Conservation (phyloP, 2,113 vertebrate species). For the Lanius collurio region DNA sequence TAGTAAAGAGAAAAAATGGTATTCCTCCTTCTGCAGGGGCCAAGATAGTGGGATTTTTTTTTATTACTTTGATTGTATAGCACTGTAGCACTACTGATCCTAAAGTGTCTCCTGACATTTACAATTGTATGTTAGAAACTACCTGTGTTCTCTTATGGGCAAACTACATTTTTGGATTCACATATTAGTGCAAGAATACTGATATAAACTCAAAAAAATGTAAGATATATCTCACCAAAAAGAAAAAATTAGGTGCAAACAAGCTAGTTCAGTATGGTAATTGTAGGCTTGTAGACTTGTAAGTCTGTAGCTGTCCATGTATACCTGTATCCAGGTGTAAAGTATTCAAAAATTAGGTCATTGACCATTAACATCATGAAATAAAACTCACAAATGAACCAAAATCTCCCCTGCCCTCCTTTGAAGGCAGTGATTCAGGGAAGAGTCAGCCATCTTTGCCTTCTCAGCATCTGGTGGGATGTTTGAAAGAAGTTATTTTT, state of each 20-base stretch:
- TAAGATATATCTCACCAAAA: background rate
- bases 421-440: background rate
- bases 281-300: background rate
- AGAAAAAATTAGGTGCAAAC: background rate
- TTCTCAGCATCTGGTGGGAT: background rate
- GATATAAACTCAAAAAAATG: background rate
- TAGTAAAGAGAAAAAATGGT: background rate
- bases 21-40: background rate
- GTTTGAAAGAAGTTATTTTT: conserved; percentile 33
- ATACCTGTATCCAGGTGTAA: background rate
- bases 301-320: background rate
- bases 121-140: background rate
- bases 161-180: background rate
- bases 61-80: background rate
- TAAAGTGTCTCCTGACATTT: background rate
- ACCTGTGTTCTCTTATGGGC: background rate
- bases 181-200: background rate
- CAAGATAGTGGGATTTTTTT: background rate
- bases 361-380: background rate
- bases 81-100: background rate
- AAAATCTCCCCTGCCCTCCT: background rate
- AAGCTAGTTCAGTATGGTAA: background rate
- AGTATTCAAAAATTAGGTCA: background rate
- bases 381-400: background rate
- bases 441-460: conserved; percentile 2